Conservation (phyloP, 2,888 invertebrate species). For the Teleogryllus oceanicus region DNA sequence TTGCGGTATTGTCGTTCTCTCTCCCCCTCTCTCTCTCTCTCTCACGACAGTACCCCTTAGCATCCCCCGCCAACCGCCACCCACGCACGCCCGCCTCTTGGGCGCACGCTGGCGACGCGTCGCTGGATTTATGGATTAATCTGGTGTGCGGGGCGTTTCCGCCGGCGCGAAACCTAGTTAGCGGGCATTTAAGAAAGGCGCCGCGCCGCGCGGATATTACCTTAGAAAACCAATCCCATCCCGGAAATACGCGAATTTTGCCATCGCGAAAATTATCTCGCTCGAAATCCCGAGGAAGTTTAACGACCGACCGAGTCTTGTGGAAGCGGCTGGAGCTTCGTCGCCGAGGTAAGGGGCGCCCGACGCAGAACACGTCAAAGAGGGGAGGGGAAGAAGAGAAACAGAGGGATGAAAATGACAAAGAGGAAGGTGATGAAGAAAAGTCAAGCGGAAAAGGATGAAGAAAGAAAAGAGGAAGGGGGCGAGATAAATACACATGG, state of each 20-base stretch:
- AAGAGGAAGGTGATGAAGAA: too few species aligned
- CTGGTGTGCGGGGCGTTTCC: background rate
- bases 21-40: conserved; percentile 11
- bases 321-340: background rate
- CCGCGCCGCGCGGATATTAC: background rate
- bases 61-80: background rate
- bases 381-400: too few species aligned
- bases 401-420: too few species aligned
- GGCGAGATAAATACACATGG: too few species aligned
- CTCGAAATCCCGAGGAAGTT: conserved; percentile 12
- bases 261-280: conserved; percentile 7
- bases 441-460: too few species aligned
- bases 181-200: conserved; percentile 10
- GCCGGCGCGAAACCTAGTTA: background rate
- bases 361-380: too few species aligned
- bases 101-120: background rate
- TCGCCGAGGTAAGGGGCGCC: too few species aligned
- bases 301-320: conserved; percentile 9
- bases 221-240: conserved; percentile 18
- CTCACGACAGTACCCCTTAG: background rate
- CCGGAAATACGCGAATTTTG: conserved; percentile 18
- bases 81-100: background rate
- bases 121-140: conserved; percentile 6
- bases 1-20: background rate
- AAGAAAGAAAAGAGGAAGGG: too few species aligned